Percentiles rank a stretch among this genome's conserved stretches.
Conservation (phyloP, 2,113 vertebrate species). For the Nothocercus nigrocapillus region DNA sequence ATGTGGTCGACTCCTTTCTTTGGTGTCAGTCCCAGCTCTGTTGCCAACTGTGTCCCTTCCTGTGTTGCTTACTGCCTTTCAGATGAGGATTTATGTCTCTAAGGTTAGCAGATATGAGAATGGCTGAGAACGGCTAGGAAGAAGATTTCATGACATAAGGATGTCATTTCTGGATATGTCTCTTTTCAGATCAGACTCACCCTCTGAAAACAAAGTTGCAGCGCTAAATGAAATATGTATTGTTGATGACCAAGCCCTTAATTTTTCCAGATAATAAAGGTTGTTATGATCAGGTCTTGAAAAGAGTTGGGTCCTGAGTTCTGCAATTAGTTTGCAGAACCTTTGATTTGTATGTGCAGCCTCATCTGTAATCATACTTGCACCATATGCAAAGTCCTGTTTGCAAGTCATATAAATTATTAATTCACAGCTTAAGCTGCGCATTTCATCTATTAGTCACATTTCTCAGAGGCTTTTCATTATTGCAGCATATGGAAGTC, state of each 20-base stretch:
- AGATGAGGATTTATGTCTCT: neutral
- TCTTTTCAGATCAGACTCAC: neutral
- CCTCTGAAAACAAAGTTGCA: neutral
- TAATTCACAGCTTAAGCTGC: constrained; percentile 48
- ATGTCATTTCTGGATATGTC: neutral
- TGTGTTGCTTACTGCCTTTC: neutral
- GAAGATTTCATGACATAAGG: neutral
- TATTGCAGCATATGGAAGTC: constrained; percentile 67
- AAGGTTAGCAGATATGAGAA: neutral
- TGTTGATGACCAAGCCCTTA: neutral
- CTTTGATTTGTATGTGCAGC: constrained; percentile 53
- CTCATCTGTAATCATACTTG: constrained; percentile 40
- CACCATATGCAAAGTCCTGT: constrained; percentile 42
- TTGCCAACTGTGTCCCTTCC: neutral
- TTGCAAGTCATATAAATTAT: constrained; percentile 49
- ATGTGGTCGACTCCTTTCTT: neutral
- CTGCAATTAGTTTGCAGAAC: constrained; percentile 29
- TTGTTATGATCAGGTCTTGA: neutral
- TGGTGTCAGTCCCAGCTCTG: neutral
- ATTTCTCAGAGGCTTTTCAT: constrained; percentile 70
- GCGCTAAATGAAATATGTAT: neutral
- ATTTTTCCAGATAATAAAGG: constrained; percentile 9
- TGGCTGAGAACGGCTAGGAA: neutral
- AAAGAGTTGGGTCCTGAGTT: neutral
- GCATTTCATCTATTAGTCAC: constrained; percentile 60